Evolutionary conservation across 2,888 invertebrate genomes (phyloP), one percentile per base, ranked within the genome.

Genomic region (Bhutanitis thaidina): DNA sequence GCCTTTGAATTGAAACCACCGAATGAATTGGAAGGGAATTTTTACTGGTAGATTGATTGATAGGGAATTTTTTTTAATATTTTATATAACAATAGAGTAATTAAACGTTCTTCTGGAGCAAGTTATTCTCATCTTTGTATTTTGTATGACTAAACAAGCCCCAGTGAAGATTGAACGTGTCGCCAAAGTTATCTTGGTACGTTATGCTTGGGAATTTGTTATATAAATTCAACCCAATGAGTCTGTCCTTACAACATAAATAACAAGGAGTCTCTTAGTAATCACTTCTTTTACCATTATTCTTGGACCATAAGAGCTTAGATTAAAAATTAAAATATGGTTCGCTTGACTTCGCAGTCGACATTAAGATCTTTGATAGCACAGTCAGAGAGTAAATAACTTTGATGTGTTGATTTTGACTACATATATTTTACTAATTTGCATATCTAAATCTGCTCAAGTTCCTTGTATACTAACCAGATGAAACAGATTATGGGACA

Each of bases 391-490:
- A 43, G 49, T 57, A 57, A 53, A 54, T 57, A 53, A 55, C 54
- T 57, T 40, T 47, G 46, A 46, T 39, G 48, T 46, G 48, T 43
- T 51, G 52, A 54, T 48, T 50, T 45, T 39, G 39, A 57, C 53
- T 49, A 51, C 55, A 51, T 52, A 52, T 54, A 35, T 34, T 45
- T 45, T 35, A 45, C 32, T 51, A 43, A 57, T 57, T 53, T 49
- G 53, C 53, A 51, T 55, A 57, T 55, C 55, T 55, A 52, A 52
- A 57, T 57, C 40, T 53, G 43, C 46, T 48, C 45, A 49, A 35
- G 54, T 54, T 51, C 47, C 49, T 50, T 49, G 52, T 60, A 51
- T 53, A 59, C 29, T 20, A 50, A 56, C 54, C 51, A 57, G 55
- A 54, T 53, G 56, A 56, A 54, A 59, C 53, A 44, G 43, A 44